Evolutionary conservation across 2,797 vertebrate species (phyloP).

Genomic region (Lutjanus argentimaculatus): DNA sequence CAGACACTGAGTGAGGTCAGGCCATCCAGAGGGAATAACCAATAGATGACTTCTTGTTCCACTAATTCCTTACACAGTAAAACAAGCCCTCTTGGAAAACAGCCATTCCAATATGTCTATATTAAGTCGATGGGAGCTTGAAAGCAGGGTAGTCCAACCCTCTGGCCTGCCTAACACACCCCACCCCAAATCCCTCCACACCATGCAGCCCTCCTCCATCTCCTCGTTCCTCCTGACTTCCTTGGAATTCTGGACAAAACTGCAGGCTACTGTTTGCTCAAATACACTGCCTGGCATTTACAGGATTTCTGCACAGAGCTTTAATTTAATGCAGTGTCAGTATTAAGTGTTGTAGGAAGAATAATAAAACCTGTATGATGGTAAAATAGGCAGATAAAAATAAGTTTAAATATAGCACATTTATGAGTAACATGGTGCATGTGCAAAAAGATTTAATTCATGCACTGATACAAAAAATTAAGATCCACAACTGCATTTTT

Average conservation of each 20-base stretch:
- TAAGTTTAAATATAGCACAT: constrained; percentile 1
- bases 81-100: constrained; percentile 92
- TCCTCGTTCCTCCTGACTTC: constrained; percentile 40
- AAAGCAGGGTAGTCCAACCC: constrained; percentile 76
- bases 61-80: constrained; percentile 91
- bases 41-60: constrained; percentile 96
- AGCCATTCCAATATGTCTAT: constrained; percentile 90
- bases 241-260: constrained; percentile 58
- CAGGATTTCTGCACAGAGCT: constrained; percentile 35
- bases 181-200: constrained; percentile 66
- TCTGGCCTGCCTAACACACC: constrained; percentile 59
- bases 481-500: neutral
- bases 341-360: constrained; percentile 19
- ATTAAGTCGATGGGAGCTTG: constrained; percentile 81
- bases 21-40: constrained; percentile 91
- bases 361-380: constrained; percentile 33
- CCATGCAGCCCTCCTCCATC: constrained; percentile 26
- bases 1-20: constrained; percentile 89
- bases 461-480: neutral
- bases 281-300: constrained; percentile 49
- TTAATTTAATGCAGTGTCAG: constrained; percentile 35
- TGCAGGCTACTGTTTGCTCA: constrained; percentile 52
- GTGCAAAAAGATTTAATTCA: neutral
- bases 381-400: constrained; percentile 14
- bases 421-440: neutral